Conservation (phyloP, 1,140 invertebrate genomes). For the Ips nitidus region DNA sequence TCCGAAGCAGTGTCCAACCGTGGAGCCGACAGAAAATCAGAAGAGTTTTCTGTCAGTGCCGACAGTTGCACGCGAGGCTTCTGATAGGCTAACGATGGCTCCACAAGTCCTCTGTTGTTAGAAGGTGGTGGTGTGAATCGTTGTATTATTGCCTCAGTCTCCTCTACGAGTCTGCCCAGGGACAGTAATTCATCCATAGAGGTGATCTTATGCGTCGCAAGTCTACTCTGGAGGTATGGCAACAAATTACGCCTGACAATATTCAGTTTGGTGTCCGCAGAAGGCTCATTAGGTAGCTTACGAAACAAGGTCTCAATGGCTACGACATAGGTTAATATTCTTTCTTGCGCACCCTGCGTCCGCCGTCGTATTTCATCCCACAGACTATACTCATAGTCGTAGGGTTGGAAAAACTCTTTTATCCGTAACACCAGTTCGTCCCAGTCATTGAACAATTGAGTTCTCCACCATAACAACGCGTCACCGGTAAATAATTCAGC, state of each 20-base stretch:
- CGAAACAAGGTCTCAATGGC: slow-evolving; percentile 45
- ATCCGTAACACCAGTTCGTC: slow-evolving; percentile 31
- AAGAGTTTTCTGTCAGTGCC: too few species aligned
- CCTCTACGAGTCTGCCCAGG: too few species aligned
- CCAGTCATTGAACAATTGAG: slow-evolving; percentile 41
- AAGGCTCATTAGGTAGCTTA: slow-evolving; percentile 20
- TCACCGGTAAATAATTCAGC: slow-evolving; percentile 44
- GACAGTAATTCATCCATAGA: too few species aligned
- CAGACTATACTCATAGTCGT: slow-evolving; percentile 45
- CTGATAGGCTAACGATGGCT: too few species aligned
- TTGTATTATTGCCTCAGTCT: too few species aligned
- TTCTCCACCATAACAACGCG: slow-evolving; percentile 45
- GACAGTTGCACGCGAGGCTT: too few species aligned
- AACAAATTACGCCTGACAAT: slow-evolving; percentile 15
- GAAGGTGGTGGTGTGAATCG: too few species aligned
- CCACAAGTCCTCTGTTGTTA: too few species aligned
- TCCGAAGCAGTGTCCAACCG: too few species aligned
- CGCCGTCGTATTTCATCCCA: slow-evolving; percentile 38
- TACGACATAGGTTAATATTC: slow-evolving; percentile 44
- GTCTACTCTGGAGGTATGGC: too few species aligned
- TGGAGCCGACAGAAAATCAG: too few species aligned
- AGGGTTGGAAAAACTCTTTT: slow-evolving; percentile 41
- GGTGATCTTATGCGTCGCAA: too few species aligned
- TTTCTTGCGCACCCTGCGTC: slow-evolving; percentile 34
- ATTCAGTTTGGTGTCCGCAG: slow-evolving; percentile 12